Evolutionary conservation across 2,113 vertebrate species (phyloP), one percentile per base, ranked within the genome.

Genomic region (Perca flavescens): DNA sequence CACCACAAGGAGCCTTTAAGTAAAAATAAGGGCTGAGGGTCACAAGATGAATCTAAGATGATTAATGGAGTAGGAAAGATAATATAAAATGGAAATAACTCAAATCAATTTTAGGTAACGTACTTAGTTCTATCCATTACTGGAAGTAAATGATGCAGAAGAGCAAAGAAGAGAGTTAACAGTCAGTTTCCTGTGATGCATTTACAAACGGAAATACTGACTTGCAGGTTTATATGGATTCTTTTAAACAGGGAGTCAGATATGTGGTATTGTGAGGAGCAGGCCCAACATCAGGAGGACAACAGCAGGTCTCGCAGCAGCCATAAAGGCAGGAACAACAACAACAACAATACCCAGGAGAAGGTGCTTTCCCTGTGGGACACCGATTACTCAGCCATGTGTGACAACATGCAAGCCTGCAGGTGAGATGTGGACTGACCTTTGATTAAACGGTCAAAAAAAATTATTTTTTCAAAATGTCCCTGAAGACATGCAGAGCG

Each of bases 311-410:
- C 91, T 14, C 95, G 91, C 54, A 94, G 96, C 15, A 91, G 88
- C 66, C 91, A 96, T 75, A 97, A 96, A 86, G 94, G 93, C 78
- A 90, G 95, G 74, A 97, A 97, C 92, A 95, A 94, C 84, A 96
- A 95, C 85, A 97, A 95, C 89, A 97, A 95, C 77, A 97, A 94
- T 16, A 93, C 40, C 53, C 81, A 85, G 31, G 79, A 91, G 34
- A 86, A 89, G 75, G n/a, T 34, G 46, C 17, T 73, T 25, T 53
- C 82, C 43, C 43, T 69, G 52, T 83, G 83, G 88, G 86, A 86
- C 53, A 31, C 49, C 1, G 17, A 79, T 53, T 70, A 67, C n/a
- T 61, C 81, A 11, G 80, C 85, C 64, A 84, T 86, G 0, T 94
- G 94, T 1, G 95, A 96, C 77, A 95, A 94, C 85, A 90, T 82